phyloP scores from a whole-genome alignment of 2,888 invertebrate genomes.

The Pristionchus japonicus region DNA sequence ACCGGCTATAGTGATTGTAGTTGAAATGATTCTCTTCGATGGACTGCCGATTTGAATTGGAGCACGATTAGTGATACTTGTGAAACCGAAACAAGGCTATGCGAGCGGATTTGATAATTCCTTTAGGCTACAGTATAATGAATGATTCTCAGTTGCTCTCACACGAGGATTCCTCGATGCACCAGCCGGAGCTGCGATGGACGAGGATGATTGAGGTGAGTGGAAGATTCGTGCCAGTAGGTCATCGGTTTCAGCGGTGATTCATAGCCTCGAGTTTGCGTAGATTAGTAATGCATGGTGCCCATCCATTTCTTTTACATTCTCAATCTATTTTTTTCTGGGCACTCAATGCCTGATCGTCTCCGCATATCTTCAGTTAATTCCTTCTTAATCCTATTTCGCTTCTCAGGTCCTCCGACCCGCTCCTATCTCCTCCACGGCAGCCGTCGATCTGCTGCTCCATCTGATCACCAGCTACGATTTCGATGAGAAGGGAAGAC shows the following conservation, averaged over 20 bases:
- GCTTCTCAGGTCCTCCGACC: not conserved
- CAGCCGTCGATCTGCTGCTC: conserved; percentile 1
- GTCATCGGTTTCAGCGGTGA: too few species aligned
- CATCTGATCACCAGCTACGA: conserved; percentile 15
- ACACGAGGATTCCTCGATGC: conserved; percentile 3
- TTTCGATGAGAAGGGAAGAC: conserved; percentile 11
- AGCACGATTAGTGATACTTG: too few species aligned
- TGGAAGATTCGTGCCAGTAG: not conserved
- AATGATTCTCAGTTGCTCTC: not conserved
- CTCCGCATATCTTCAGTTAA: too few species aligned
- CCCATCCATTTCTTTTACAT: not conserved
- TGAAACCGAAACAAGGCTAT: not conserved
- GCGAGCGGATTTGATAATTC: not conserved
- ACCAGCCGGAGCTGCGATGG: not conserved
- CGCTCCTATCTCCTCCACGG: not conserved
- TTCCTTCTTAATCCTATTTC: not conserved
- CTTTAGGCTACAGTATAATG: not conserved
- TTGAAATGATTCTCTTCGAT: too few species aligned
- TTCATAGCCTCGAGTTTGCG: not conserved
- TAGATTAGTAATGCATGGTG: too few species aligned
- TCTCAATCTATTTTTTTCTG: not conserved
- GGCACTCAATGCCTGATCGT: too few species aligned
- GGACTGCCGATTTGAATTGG: too few species aligned
- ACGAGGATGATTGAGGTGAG: conserved; percentile 8
- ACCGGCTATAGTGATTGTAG: too few species aligned